Evolutionary conservation across 1,140 invertebrate genomes (phyloP).

Genomic region (Trinorchestia longiramus): DNA sequence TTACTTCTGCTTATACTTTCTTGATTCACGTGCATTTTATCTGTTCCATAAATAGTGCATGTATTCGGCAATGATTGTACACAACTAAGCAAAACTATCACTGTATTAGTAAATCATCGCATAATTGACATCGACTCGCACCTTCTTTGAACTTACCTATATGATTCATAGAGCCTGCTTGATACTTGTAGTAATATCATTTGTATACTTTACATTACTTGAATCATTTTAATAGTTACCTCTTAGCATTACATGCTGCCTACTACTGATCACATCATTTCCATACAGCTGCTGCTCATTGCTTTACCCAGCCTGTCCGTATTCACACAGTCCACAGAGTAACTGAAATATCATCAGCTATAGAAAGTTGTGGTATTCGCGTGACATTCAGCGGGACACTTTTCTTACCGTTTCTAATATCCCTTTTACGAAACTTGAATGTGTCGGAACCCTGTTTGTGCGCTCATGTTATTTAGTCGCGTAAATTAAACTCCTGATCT

Average conservation of each 20-base stretch:
- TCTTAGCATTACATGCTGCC: neutral
- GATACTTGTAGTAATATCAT: neutral
- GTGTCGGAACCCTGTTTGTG: neutral
- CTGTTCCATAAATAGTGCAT: too few species aligned
- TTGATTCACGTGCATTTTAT: too few species aligned
- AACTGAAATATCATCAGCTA: neutral
- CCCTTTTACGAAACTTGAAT: neutral
- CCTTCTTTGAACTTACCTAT: neutral
- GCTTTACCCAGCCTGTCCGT: neutral
- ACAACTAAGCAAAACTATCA: too few species aligned
- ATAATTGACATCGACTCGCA: neutral
- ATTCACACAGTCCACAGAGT: neutral
- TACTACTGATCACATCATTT: neutral
- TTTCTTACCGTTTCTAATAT: neutral
- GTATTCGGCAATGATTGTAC: too few species aligned
- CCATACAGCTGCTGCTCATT: neutral
- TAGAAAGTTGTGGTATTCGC: neutral
- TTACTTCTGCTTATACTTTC: too few species aligned
- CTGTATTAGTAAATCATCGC: neutral
- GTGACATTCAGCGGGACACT: constrained; percentile 18
- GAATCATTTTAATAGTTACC: neutral
- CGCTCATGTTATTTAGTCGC: constrained; percentile 25
- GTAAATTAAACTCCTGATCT: constrained; percentile 44
- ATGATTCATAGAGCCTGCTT: neutral
- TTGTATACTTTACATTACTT: neutral